Conservation (phyloP, 2,888 invertebrate genomes). For the Idaea dimidiata region DNA sequence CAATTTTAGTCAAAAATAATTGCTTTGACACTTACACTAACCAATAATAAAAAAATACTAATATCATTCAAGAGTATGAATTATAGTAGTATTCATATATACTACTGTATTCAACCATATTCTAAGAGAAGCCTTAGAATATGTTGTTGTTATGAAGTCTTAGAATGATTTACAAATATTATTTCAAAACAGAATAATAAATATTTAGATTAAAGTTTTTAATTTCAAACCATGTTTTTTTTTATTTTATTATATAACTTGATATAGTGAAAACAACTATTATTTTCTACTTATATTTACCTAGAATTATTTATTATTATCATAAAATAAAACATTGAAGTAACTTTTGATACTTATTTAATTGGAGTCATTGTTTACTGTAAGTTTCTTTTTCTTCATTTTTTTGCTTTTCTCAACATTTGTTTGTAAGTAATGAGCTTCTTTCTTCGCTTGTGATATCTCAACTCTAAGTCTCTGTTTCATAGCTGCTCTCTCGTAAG, state of each 20-base stretch:
- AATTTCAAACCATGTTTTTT: too few relatives aligned
- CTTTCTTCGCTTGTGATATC: slow-evolving; percentile 94
- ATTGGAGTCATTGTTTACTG: slow-evolving; percentile 28
- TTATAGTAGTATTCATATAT: too few relatives aligned
- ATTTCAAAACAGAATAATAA: too few relatives aligned
- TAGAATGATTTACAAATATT: too few relatives aligned
- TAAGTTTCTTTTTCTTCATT: slow-evolving; percentile 72
- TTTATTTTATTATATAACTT: too few relatives aligned
- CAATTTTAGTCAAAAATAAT: slow-evolving; percentile 51
- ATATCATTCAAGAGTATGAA: too few relatives aligned
- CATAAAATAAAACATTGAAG: slow-evolving; percentile 10
- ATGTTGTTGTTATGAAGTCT: too few relatives aligned
- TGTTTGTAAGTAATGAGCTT: slow-evolving; percentile 91
- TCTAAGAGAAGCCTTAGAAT: too few relatives aligned
- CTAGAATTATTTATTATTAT: neutral
- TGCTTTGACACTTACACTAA: neutral
- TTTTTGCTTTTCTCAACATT: slow-evolving; percentile 90
- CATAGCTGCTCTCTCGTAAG: slow-evolving; percentile 94
- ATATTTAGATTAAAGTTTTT: too few relatives aligned
- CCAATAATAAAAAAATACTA: neutral
- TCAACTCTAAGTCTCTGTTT: slow-evolving; percentile 92
- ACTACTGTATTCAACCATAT: too few relatives aligned
- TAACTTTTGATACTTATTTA: neutral
- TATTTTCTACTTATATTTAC: neutral
- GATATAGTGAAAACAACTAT: too few relatives aligned